phyloP scores from a whole-genome alignment of 2,113 vertebrate species.

The Scomber scombrus region DNA sequence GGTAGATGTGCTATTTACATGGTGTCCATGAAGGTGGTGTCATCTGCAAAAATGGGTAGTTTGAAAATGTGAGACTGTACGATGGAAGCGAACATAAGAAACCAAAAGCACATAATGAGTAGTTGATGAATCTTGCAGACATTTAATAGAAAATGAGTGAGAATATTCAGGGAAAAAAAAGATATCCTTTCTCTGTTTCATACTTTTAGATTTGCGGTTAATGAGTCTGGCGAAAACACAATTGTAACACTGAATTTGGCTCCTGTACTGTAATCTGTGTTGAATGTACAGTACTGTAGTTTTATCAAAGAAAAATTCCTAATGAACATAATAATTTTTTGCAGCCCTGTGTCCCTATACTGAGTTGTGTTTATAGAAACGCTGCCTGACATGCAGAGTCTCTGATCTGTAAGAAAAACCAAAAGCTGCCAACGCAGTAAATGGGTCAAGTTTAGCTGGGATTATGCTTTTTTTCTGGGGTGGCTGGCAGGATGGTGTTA shows the following conservation, averaged over 20 bases:
- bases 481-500: constrained; percentile 6
- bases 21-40: background rate
- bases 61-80: background rate
- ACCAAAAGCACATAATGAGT: no score
- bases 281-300: no score
- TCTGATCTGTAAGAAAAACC: background rate
- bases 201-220: no score
- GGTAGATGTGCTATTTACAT: background rate
- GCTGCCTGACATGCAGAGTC: constrained; percentile 14
- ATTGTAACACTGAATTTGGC: no score
- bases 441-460: constrained; percentile 17
- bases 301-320: no score
- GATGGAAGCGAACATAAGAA: background rate
- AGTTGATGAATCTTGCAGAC: no score
- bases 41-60: constrained; percentile 28
- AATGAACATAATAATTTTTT: no score
- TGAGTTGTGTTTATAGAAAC: background rate
- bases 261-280: no score
- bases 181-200: no score
- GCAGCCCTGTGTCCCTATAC: background rate
- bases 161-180: no score
- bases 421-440: constrained; percentile 7
- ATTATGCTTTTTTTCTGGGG: background rate
- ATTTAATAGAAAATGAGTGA: no score
- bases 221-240: no score